A percentile compares a stretch with the other conserved stretches of the same genome.
phyloP scores from a whole-genome alignment of 2,797 vertebrate genomes.

The Danionella dracula region DNA sequence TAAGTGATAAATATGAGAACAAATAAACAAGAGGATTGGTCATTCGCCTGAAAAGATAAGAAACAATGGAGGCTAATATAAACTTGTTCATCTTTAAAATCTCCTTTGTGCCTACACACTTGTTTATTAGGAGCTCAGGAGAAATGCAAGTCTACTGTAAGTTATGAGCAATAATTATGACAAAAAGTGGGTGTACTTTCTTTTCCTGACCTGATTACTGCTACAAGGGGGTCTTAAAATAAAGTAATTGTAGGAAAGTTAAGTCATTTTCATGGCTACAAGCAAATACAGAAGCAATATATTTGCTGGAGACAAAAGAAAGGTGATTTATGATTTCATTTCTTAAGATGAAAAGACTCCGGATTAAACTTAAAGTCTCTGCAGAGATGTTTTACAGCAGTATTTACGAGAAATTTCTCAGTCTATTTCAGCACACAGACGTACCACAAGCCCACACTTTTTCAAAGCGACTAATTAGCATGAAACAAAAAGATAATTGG shows the following conservation, averaged over 20 bases:
- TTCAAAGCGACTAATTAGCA: background rate
- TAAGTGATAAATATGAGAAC: background rate
- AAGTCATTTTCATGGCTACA: too few relatives aligned
- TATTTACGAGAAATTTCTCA: background rate
- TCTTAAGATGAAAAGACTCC: too few relatives aligned
- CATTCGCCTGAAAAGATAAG: too few relatives aligned
- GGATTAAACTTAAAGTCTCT: background rate
- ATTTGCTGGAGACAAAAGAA: too few relatives aligned
- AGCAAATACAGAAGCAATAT: too few relatives aligned
- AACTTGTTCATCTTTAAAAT: background rate
- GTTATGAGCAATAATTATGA: background rate
- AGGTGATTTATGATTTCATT: too few relatives aligned
- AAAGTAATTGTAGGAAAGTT: too few relatives aligned
- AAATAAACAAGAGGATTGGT: slow-evolving; percentile 3
- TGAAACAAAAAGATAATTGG: background rate
- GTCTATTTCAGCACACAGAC: background rate
- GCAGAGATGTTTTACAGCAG: background rate
- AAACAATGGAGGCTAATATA: slow-evolving; percentile 9
- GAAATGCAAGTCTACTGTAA: background rate
- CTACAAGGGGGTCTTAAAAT: too few relatives aligned
- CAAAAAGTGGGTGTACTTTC: background rate
- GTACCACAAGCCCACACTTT: background rate
- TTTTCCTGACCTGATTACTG: background rate
- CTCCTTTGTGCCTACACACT: background rate
- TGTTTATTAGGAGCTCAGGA: slow-evolving; percentile 1